Base-by-base conservation (phyloP, 2,797 vertebrate genomes). In the Malurus splendens region DNA sequence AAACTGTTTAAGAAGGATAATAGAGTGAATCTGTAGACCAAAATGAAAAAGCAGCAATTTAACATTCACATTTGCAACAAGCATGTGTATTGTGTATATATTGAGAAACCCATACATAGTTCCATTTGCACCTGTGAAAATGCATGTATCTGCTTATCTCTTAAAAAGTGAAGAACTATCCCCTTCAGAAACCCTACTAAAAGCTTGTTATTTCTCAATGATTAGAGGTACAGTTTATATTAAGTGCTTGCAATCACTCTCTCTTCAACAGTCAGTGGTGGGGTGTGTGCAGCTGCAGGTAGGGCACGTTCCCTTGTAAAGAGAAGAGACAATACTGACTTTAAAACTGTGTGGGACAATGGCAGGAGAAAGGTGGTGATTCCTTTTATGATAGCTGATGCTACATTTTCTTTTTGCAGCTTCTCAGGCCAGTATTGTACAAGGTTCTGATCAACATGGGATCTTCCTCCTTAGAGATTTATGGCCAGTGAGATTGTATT, bases 81-180 rank as follows among this genome's bases (percentile, higher is more conserved):
- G 18, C 14, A 77, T 3, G 23, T 7, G 7, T 7, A 28, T 20
- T 30, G 10, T 3, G 20, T 0, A 0, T 11, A 8, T 20, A 16
- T 8, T 17, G 25, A 73, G 24, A 56, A 67, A 39, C 2, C 13
- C 25, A 24, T 9, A 18, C 6, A 9, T 2, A 50, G 18, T 17
- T 72, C 44, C 3, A 24, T 22, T 81, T 57, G 6, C 14, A 47
- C 3, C 2, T 9, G 18, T 61, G 39, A 79, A 86, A 82, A 47
- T 3, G 18, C 3, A 3, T 10, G 36, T 36, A 19, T 3, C 18
- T 38, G 5, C 4, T 39, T 59, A 32, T 50, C 68, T 86, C 62
- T 47, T 45, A 61, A 51, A 10, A 64, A 62, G 7, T 2, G 0
- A 73, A 81, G 11, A 86, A 33, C 8, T 33, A 38, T 11, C 45